Evolutionary conservation across 2,888 invertebrate species (phyloP).

Genomic region (Mesopsocus fuscifrons): DNA sequence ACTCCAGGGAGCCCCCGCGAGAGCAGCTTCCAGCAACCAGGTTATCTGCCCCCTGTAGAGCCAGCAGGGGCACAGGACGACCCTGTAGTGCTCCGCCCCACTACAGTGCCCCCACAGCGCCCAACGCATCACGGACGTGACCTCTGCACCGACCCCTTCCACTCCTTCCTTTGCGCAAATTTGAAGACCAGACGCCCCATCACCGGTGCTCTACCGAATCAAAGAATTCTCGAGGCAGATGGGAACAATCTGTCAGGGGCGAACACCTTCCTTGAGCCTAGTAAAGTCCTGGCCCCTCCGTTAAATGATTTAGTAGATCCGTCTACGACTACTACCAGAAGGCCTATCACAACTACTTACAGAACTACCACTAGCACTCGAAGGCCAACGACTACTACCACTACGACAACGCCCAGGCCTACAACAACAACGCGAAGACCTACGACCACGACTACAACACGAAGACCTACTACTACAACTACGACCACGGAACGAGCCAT

Average conservation of each 20-base stretch:
- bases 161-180: slow-evolving; percentile 2
- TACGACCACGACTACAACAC: neutral
- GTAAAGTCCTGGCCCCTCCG: slow-evolving; percentile 3
- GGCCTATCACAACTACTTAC: neutral
- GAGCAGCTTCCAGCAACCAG: neutral
- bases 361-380: slow-evolving; percentile 2
- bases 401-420: neutral
- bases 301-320: slow-evolving; percentile 2
- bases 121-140: slow-evolving; percentile 6
- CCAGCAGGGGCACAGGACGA: slow-evolving; percentile 5
- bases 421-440: neutral
- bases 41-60: slow-evolving; percentile 5
- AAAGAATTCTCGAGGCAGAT: neutral
- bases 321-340: neutral
- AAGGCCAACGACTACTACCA: slow-evolving; percentile 5
- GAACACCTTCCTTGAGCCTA: neutral
- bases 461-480: slow-evolving; percentile 1
- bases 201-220: neutral
- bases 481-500: neutral
- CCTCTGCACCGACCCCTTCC: slow-evolving; percentile 6
- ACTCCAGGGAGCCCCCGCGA: neutral
- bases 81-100: neutral
- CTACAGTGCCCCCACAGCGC: neutral
- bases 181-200: neutral
- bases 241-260: neutral